Base-by-base conservation (phyloP, 2,113 vertebrate species). In the Nothobranchius furzeri region DNA sequence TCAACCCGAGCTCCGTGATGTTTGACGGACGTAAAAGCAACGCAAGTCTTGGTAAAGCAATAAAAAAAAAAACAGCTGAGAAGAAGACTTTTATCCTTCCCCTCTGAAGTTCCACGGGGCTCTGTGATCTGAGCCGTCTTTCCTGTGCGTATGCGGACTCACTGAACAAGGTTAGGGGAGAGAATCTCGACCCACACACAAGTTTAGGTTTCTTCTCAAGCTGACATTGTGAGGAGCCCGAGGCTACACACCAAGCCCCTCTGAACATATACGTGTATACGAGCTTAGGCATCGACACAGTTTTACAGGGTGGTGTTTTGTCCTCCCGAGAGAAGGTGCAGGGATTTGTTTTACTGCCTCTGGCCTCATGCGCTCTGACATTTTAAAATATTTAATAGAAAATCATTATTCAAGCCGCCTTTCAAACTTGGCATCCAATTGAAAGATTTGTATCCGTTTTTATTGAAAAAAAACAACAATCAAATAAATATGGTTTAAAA, bases 1-100 rank as follows among this genome's bases (percentile, higher is more conserved):
- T 80, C 80, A 79, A 60, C 35, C 53, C 50, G 46, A 75, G 68
- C 78, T 66, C 35, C 42, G 1, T 73, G 36, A 77, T 77, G 77
- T 76, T 61, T 80, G 78, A 85, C 69, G 76, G 56, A 63, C 24
- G 11, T 17, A 55, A 69, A 82, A 70, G 68, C 72, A 68, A 81
- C 72, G 60, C 58, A 52, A 75, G 68, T 66, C 2, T n/a, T 46
- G 58, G 50, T 65, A 60, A 75, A 77, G 68, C 60, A 46, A 84
- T 85, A 81, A 64, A 65, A 48, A 35, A 81, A 82, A 85, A 80
- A 53, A 65, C 42, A 75, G 57, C 17, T 61, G 69, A 50, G 60
- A 57, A 72, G 56, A 79, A 79, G 62, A 60, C 87, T 88, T 93
- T 91, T 77, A 90, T 89, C 82, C 75, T 54, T 50, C 25, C 46